Evolutionary conservation across 2,113 vertebrate species (phyloP).

Genomic region (Oreochromis tanganicae): DNA sequence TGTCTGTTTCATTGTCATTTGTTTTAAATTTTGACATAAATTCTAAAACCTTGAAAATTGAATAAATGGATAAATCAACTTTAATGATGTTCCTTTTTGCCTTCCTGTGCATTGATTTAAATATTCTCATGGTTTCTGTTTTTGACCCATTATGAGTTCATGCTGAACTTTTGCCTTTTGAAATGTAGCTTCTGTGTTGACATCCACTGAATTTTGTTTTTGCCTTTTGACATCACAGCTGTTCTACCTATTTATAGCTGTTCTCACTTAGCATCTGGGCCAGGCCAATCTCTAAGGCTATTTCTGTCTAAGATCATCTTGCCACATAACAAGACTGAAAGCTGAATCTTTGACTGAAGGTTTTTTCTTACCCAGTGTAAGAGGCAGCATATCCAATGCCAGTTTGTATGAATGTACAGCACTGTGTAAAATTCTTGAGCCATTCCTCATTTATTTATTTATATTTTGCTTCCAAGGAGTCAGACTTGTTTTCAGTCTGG

Average conservation of each 20-base stretch:
- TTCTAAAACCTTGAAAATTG: not conserved
- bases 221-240: constrained; percentile 17
- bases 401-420: not conserved
- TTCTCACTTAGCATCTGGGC: constrained; percentile 35
- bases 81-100: not conserved
- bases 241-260: constrained; percentile 45
- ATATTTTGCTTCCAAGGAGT: not conserved
- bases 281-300: constrained; percentile 15
- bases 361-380: not conserved
- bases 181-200: not conserved
- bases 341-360: not conserved
- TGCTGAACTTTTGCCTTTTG: not conserved
- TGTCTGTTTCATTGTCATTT: not conserved
- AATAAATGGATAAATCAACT: not conserved
- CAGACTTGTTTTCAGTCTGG: not conserved
- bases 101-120: not conserved
- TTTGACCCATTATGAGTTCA: not conserved
- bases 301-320: constrained; percentile 24
- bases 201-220: not conserved
- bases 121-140: not conserved
- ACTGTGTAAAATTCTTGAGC: not conserved
- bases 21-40: not conserved
- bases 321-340: constrained; percentile 1
- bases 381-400: not conserved
- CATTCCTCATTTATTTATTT: not conserved